Conservation (phyloP, 1,140 invertebrate genomes). For the Octopus sinensis region DNA sequence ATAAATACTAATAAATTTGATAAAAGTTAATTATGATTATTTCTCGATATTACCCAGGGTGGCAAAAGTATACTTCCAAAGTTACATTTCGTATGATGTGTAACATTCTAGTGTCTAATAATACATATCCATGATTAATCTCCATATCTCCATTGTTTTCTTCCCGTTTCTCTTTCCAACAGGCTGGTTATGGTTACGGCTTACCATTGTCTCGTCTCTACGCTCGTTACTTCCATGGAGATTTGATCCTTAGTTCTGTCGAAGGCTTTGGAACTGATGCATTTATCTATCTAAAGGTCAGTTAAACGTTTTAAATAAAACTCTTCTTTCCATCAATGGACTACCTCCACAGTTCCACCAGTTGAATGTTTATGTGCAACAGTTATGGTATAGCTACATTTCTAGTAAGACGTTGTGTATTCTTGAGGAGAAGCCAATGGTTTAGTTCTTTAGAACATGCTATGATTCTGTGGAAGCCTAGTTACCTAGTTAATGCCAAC, state of each 20-base stretch:
- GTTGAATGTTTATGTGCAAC: background rate
- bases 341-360: background rate
- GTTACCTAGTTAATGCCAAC: background rate
- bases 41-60: too few species aligned
- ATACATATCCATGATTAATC: background rate
- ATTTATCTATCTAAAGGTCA: conserved; percentile 92
- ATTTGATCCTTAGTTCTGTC: conserved; percentile 85
- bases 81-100: too few species aligned
- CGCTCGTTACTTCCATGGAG: conserved; percentile 96
- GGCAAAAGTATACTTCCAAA: too few species aligned
- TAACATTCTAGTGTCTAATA: background rate
- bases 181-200: conserved; percentile 91
- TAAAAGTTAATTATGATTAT: too few species aligned
- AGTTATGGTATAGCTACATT: background rate
- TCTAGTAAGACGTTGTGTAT: background rate
- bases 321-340: background rate
- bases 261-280: conserved; percentile 97
- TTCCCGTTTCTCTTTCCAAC: conserved; percentile 28
- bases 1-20: too few species aligned
- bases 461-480: background rate
- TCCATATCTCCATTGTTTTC: background rate
- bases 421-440: background rate
- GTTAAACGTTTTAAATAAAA: background rate
- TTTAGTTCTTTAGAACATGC: background rate
- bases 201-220: conserved; percentile 93